Conservation (phyloP, 2,797 vertebrate species). For the Selene dorsalis region DNA sequence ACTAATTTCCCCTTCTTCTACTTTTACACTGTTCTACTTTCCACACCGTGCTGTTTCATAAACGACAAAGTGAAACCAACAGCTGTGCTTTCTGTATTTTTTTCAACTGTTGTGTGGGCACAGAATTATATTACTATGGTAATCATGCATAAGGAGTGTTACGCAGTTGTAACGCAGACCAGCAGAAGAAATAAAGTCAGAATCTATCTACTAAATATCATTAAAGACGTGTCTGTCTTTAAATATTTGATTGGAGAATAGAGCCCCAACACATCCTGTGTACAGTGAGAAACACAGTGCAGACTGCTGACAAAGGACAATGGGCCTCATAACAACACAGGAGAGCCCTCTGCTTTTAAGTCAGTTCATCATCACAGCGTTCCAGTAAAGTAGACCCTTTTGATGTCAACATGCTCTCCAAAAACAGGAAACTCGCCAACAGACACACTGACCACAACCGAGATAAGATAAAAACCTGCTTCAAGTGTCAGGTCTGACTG, state of each 20-base stretch:
- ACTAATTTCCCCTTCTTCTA: slow-evolving; percentile 75
- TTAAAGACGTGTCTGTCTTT: neutral
- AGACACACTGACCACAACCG: slow-evolving; percentile 73
- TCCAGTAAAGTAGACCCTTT: slow-evolving; percentile 68
- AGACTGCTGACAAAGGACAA: slow-evolving; percentile 69
- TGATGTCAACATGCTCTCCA: slow-evolving; percentile 72
- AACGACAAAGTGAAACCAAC: slow-evolving; percentile 69
- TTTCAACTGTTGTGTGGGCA: slow-evolving; percentile 19
- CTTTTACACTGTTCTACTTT: slow-evolving; percentile 77
- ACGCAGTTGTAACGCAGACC: neutral
- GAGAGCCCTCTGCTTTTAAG: slow-evolving; percentile 71
- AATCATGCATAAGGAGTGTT: neutral
- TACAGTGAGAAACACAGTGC: slow-evolving; percentile 35
- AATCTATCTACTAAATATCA: neutral
- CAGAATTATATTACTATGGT: neutral
- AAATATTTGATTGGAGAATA: slow-evolving; percentile 32
- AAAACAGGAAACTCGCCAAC: slow-evolving; percentile 79
- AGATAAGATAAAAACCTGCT: slow-evolving; percentile 64
- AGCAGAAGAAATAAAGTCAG: neutral
- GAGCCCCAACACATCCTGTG: slow-evolving; percentile 59
- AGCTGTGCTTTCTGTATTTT: slow-evolving; percentile 28
- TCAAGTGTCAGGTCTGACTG: slow-evolving; percentile 38
- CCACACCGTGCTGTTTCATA: slow-evolving; percentile 41
- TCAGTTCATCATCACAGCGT: slow-evolving; percentile 63
- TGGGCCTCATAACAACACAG: slow-evolving; percentile 52